Percentiles rank a stretch among this genome's conserved stretches.
Evolutionary conservation across 2,113 vertebrate species (phyloP).

Genomic region (Cinclus mexicanus): DNA sequence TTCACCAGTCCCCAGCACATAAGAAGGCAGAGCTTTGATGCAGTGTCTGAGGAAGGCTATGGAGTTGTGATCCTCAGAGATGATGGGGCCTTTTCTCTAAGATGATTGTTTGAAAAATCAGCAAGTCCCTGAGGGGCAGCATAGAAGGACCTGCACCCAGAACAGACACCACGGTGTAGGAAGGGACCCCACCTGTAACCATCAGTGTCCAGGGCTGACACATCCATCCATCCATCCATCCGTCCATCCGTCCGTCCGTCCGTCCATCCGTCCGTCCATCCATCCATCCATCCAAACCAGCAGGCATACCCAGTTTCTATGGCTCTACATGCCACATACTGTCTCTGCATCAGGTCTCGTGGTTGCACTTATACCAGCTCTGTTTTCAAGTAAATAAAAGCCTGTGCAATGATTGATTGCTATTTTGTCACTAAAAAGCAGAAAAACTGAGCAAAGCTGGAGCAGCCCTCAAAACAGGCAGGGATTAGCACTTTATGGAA

Average conservation of each 20-base stretch:
- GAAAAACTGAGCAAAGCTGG: background rate
- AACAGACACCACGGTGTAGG: fast-evolving
- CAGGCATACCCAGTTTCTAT: background rate
- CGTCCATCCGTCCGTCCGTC: too few species aligned
- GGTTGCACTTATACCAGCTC: background rate
- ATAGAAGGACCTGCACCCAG: background rate
- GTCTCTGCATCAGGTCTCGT: background rate
- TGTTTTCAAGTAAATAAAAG: background rate
- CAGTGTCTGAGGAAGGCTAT: background rate
- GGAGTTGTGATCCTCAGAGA: background rate
- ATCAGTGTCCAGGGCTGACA: background rate
- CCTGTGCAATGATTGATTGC: background rate
- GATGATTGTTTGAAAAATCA: background rate
- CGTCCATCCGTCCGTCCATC: too few species aligned
- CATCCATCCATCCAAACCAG: background rate
- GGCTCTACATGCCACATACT: fast-evolving
- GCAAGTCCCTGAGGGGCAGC: background rate
- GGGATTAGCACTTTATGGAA: background rate
- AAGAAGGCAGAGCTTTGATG: background rate
- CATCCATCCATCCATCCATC: too few species aligned
- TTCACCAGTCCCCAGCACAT: fast-evolving
- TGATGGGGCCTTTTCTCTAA: background rate
- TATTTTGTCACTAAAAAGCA: background rate
- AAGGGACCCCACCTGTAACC: background rate
- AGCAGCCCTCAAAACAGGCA: background rate